Percentiles rank a stretch among this genome's conserved stretches.
These are phyloP conservation scores for Malachius bipustulatus DNA, from an alignment of 2,888 invertebrate genomes.

Conservation along the genomic window DNA sequence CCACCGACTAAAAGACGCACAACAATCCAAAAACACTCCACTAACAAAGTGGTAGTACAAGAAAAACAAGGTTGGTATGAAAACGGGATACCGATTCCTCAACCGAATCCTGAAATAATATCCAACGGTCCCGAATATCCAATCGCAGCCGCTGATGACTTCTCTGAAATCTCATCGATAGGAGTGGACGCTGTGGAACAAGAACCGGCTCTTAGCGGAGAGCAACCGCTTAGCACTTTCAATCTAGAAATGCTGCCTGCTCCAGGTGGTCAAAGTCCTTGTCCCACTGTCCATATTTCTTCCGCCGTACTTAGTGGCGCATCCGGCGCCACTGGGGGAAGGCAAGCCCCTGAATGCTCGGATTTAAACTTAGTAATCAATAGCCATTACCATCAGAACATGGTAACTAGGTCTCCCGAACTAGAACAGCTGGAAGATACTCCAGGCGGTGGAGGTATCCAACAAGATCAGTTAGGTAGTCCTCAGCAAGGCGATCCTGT, in stretches of 20 bases:
- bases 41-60: no score
- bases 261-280: slow-evolving; percentile 24
- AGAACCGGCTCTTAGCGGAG: slow-evolving; percentile 5
- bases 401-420: slow-evolving; percentile 23
- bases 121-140: slow-evolving; percentile 30
- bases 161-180: slow-evolving; percentile 15
- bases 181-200: slow-evolving; percentile 12
- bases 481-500: slow-evolving; percentile 33
- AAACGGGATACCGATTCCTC: slow-evolving; percentile 28
- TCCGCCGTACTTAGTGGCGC: slow-evolving; percentile 39
- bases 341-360: slow-evolving; percentile 51
- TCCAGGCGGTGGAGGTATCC: slow-evolving; percentile 33
- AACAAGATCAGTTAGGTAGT: slow-evolving; percentile 27
- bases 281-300: slow-evolving; percentile 47
- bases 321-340: no score
- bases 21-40: no score
- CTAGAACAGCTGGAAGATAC: slow-evolving; percentile 29
- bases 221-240: slow-evolving; percentile 22
- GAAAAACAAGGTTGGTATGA: slow-evolving; percentile 38
- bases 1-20: no score
- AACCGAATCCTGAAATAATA: slow-evolving; percentile 30
- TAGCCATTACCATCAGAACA: slow-evolving; percentile 51
- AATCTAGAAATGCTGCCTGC: slow-evolving; percentile 28
- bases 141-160: slow-evolving; percentile 13
- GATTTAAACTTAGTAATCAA: slow-evolving; percentile 60